These are phyloP conservation scores for Glossophaga mutica DNA, from an alignment of 2,797 vertebrate genomes.

Conservation along the genomic window DNA sequence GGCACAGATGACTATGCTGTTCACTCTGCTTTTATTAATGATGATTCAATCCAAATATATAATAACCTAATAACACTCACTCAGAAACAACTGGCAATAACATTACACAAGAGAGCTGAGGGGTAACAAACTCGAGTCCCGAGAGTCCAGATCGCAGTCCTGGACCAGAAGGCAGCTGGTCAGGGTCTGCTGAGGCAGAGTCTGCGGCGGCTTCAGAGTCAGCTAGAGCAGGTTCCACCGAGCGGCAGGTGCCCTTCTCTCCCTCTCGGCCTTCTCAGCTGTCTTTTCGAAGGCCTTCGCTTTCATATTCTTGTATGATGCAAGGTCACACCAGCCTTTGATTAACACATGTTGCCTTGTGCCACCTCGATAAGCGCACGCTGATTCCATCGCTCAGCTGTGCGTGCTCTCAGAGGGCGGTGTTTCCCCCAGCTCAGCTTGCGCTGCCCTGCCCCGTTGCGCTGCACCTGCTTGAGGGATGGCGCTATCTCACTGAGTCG, in stretches of 20 bases:
- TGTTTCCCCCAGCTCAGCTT: too few relatives aligned
- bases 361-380: neutral
- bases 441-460: too few relatives aligned
- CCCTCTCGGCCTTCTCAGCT: neutral
- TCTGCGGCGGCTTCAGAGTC: too few relatives aligned
- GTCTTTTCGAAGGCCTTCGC: neutral
- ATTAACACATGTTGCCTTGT: neutral
- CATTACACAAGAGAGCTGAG: neutral
- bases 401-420: neutral
- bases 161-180: neutral
- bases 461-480: neutral
- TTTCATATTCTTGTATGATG: neutral
- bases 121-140: neutral
- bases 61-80: neutral
- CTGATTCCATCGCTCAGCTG: too few relatives aligned
- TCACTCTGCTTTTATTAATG: neutral
- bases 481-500: too few relatives aligned
- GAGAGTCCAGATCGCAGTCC: neutral
- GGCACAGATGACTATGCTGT: neutral
- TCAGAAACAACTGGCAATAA: neutral
- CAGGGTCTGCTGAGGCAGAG: neutral
- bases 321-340: too few relatives aligned
- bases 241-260: neutral
- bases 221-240: neutral
- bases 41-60: neutral